phyloP scores from a whole-genome alignment of 2,797 vertebrate species.

The Notolepis coatsorum region DNA sequence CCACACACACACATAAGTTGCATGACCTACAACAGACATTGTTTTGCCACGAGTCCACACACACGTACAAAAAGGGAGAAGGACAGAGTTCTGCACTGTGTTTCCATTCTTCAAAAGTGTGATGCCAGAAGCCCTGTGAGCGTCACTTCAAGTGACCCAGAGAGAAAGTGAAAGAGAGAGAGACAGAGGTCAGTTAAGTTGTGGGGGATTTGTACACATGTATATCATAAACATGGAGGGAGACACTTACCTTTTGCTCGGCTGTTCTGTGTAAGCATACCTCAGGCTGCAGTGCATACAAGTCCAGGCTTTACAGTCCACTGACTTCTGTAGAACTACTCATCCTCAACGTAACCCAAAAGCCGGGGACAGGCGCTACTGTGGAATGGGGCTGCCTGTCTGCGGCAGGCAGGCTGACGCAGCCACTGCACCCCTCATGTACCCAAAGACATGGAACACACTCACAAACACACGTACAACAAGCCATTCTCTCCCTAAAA shows the following conservation, averaged over 20 bases:
- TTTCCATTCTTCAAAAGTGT: conserved; percentile 93
- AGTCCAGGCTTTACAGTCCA: conserved; percentile 99
- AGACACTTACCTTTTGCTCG: conserved; percentile 93
- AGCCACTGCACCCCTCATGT: conserved; percentile 77
- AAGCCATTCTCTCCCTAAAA: conserved; percentile 59
- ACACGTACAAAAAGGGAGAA: conserved; percentile 45
- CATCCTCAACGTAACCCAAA: conserved; percentile 99
- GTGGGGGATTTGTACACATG: conserved; percentile 58
- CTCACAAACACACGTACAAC: conserved; percentile 49
- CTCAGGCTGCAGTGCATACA: conserved; percentile 98
- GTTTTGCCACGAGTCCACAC: conserved; percentile 46
- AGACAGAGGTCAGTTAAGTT: conserved; percentile 51
- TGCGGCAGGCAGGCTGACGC: conserved; percentile 80
- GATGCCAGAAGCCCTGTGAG: conserved; percentile 93
- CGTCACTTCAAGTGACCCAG: conserved; percentile 71
- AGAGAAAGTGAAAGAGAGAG: conserved; percentile 20
- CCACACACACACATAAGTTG: conserved; percentile 42
- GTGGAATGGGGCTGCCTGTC: conserved; percentile 79
- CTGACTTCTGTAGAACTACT: conserved; percentile 99
- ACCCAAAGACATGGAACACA: conserved; percentile 60
- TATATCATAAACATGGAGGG: conserved; percentile 81
- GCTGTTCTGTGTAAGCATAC: conserved; percentile 97
- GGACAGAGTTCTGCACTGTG: conserved; percentile 93
- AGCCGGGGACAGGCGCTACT: conserved; percentile 96
- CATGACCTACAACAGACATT: conserved; percentile 35